Base-by-base conservation (phyloP, 2,888 invertebrate species). In the Aphelenchoides bicaudatus region DNA sequence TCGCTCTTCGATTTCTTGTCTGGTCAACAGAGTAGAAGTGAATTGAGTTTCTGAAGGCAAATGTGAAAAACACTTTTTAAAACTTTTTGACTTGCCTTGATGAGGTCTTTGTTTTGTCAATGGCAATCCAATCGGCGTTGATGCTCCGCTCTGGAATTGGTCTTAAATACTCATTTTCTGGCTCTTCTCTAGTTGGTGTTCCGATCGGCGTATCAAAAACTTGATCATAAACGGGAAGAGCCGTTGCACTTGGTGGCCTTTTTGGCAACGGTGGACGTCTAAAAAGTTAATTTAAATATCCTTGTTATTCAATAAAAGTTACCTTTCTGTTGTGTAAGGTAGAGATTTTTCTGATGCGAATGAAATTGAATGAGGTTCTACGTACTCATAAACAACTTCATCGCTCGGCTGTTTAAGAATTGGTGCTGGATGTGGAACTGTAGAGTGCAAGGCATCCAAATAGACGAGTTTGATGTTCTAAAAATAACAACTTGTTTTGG, bases 361-460 rank as follows among this genome's bases (percentile, higher is more conserved):
- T 10, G 66, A 50, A n/a, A 69, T 21, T 10, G 63, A 54, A 30
- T 51, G 29, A 43, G 52, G 64, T 46, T 65, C 65, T 28, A 65
- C 65, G 37, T 65, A 65, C 47, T 65, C 65, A 43, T 69, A 65
- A 21, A 65, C 53, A 13, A 68, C 59, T 25, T 68, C 65, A 21
- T 55, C 65, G 8, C 19, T 30, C 30, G 28, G 46, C 27, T 23
- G 51, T 38, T 38, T 16, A 31, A n/a, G 23, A 39, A 21, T 49
- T 30, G 61, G 63, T 38, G 56, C 21, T 19, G 55, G 58, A 21
- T 25, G 25, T 31, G 61, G 56, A 59, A 25, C 23, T 16, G n/a
- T n/a, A 25, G 23, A 19, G 19, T 43, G 16, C 16, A 37, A n/a
- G 2, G 52, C 21, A 16, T 19, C 16, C 53, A 54, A 56, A 1